Evolutionary conservation across 2,113 vertebrate genomes (phyloP), one percentile per base, ranked within the genome.

Genomic region (Ibidorhyncha struthersii): DNA sequence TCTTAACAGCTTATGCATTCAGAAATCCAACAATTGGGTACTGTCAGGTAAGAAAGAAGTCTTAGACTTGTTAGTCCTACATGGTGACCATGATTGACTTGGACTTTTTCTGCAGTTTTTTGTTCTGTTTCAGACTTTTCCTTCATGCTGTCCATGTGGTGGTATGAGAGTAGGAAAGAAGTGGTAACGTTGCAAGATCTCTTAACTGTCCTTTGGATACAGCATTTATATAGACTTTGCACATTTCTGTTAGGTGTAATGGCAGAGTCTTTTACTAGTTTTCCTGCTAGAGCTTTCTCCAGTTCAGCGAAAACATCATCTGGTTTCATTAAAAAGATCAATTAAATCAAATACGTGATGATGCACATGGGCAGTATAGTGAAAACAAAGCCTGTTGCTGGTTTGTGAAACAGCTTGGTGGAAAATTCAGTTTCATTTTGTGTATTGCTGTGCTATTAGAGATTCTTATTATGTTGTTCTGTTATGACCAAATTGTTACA

Each of bases 1-100:
- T 99, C 45, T 98, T 99, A 79, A 99, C 99, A 0, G 99, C 99
- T 43, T 99, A 99, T 5, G 99, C 99, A 10, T 99, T 99, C 98
- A 99, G 99, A 78, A 99, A 99, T 97, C 99, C 99, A 4, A 98
- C 98, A 59, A 99, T 99, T 12, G 99, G 99, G 13, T 99, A 99
- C 97, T 99, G 99, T 94, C 99, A 99, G 99, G 99, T 99, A 92
- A 93, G 95, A 86, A 43, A 43, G 77, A 40, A 67, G 30, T 41
- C 71, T 50, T 43, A 65, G 38, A 22, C 43, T 45, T 65, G 17
- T 43, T 74, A 53, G n/a, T 20, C 62, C 61, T 72, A 18, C 15
- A 4, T 1, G 1, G 20, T 71, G 27, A 16, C 49, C 22, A 2
- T 69, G 45, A 41, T 13, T 69, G 47, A 62, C 50, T 66, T 41